Evolutionary conservation across 1,140 invertebrate species (phyloP), one percentile per base, ranked within the genome.

Genomic region (Bradysia coprophila): DNA sequence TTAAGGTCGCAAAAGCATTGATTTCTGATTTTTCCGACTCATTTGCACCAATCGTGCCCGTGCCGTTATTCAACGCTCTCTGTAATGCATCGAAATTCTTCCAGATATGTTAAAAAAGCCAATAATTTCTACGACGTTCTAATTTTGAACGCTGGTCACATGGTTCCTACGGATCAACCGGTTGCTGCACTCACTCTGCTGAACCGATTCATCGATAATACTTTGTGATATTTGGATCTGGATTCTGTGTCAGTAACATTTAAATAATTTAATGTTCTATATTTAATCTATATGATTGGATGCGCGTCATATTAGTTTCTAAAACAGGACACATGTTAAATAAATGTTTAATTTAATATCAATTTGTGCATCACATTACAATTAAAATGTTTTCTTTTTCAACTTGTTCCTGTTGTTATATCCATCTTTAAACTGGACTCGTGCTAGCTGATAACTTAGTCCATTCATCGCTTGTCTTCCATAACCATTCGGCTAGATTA

Each of bases 131-230:
- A 76, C 3, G 80, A 88, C 61, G 77, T 86, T n/a, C 55, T 86
- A 52, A 71, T 87, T 1, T 66, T 81, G 40, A 75, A 82, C 64
- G 83, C 82, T 20, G 86, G 87, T 0, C 86, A 91, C 47, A 84
- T 88, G 72, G 75, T 85, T 16, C 83, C 86, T 0, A 62, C 66
- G 18, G 83, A 90, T 63, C 82, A 89, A 53, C 85, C 86, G 0
- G 71, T 72, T 42, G 78, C 78, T 72, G 73, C 76, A 2, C 67
- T 76, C 19, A 78, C 85, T 56, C 63, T 91, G 49, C 81, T 91
- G 41, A 72, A 73, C 20, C 67, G 76, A 51, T 81, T 91, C 44
- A 80, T 82, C 21, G 63, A 16, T 11, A 34, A 34, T 34, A 16
- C n/a, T 34, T 34, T 34, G 18, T 34, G 18, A 34, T 34, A 15